phyloP scores from a whole-genome alignment of 1,140 invertebrate species.

The Thaumatotibia leucotreta region DNA sequence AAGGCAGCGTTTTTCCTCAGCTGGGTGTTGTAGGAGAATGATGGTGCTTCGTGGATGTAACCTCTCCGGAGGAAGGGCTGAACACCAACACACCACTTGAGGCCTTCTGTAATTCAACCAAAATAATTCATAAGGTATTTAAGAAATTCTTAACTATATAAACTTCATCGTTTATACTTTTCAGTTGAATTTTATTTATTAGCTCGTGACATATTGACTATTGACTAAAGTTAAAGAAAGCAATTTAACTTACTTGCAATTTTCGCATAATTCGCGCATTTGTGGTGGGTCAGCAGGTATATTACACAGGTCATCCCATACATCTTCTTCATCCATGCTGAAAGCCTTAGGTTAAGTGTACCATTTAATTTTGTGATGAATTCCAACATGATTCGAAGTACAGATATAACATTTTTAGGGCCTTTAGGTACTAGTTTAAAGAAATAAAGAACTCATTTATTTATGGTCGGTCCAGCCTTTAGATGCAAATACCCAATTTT shows the following conservation, averaged over 20 bases:
- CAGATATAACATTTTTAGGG: no score
- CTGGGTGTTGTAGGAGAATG: conserved; percentile 93
- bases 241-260: conserved; percentile 81
- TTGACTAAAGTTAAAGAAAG: no score
- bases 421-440: no score
- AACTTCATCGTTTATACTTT: no score
- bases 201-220: no score
- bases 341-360: not conserved
- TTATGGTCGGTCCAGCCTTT: no score
- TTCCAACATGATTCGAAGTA: no score
- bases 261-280: conserved; percentile 81
- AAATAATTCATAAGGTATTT: conserved; percentile 3
- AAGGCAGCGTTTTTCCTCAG: conserved; percentile 92
- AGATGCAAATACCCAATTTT: no score
- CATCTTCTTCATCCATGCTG: conserved; percentile 69
- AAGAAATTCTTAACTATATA: no score
- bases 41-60: conserved; percentile 83
- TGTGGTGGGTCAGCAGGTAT: conserved; percentile 85
- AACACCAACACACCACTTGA: conserved; percentile 92
- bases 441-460: no score
- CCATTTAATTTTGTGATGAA: no score
- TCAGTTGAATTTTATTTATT: no score
- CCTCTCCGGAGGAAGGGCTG: conserved; percentile 83
- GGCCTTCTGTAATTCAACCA: conserved; percentile 82
- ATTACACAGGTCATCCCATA: conserved; percentile 83